Base-by-base conservation (phyloP, 2,113 vertebrate genomes). In the Protobothrops mucrosquamatus region DNA sequence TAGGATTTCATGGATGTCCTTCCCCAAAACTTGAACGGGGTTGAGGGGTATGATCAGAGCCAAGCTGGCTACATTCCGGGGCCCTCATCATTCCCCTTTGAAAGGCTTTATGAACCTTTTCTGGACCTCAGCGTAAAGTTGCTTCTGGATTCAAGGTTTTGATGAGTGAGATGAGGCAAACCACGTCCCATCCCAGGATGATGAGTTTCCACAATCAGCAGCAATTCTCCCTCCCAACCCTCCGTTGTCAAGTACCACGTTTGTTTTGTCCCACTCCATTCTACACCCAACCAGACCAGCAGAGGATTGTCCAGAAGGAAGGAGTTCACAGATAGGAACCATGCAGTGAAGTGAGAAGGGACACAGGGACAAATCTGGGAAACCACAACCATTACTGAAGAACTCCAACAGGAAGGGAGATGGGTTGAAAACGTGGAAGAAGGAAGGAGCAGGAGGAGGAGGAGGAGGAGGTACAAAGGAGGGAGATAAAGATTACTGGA, bases 331-430 rank as follows among this genome's bases (percentile, higher is more conserved):
- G 26, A 39, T 22, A 87, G 92, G 94, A 91, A 92, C 94, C 96
- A 96, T 97, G 97, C 97, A 0, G 85, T 92, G 92, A 93, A 89
- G 87, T 56, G 52, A 90, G 51, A 34, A 87, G 14, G 51, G 23
- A 15, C 26, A 24, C 54, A 85, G 69, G 88, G 39, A 81, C 1
- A 23, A 43, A 43, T 81, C 34, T n/a, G 91, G 52, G 22, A 39
- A 39, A 89, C 39, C 93, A 87, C 69, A 89, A 43, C 88, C 57
- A 54, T 54, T 24, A 29, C 39, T 48, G 74, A 87, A 39, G 6
- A 43, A 46, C 4, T 59, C 74, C 18, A 74, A 43, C 7, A 39
- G 57, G 26, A 43, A 64, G 85, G 56, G 51, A 85, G 39, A 54
- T 34, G 48, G 57, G 23, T 23, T 29, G 56, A 55, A 43, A 87